phyloP scores from a whole-genome alignment of 2,113 vertebrate genomes.

The Clarias magur region DNA sequence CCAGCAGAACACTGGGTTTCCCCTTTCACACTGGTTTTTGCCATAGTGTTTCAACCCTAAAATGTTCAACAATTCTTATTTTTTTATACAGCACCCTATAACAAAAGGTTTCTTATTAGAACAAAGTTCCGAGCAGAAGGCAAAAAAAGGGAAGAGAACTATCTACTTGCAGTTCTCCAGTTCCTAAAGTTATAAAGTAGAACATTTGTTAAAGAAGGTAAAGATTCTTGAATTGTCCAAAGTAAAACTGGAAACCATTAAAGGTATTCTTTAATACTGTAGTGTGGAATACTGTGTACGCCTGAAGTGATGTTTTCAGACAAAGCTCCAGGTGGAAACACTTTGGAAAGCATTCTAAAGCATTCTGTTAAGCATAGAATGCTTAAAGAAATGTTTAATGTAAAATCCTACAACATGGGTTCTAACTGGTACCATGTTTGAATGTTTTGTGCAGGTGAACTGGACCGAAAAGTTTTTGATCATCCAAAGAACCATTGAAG shows the following conservation, averaged over 20 bases:
- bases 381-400: not conserved
- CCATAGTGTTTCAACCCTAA: too few species aligned
- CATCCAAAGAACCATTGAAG: not conserved
- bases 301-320: not conserved
- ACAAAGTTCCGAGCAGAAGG: not conserved
- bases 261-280: too few species aligned
- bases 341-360: not conserved
- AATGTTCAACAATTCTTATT: too few species aligned
- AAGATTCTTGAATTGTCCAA: not conserved
- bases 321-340: not conserved
- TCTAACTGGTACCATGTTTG: not conserved
- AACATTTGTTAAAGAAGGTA: not conserved
- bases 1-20: too few species aligned
- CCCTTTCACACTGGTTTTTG: too few species aligned
- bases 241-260: too few species aligned
- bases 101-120: too few species aligned
- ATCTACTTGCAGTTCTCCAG: not conserved
- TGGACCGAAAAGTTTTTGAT: not conserved
- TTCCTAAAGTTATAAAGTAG: not conserved
- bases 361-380: not conserved
- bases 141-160: not conserved
- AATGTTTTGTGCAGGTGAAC: not conserved
- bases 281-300: too few species aligned
- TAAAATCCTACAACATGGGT: not conserved
- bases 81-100: too few species aligned